Evolutionary conservation across 2,113 vertebrate species (phyloP), one percentile per base, ranked within the genome.

Genomic region (Hypomesus transpacificus): DNA sequence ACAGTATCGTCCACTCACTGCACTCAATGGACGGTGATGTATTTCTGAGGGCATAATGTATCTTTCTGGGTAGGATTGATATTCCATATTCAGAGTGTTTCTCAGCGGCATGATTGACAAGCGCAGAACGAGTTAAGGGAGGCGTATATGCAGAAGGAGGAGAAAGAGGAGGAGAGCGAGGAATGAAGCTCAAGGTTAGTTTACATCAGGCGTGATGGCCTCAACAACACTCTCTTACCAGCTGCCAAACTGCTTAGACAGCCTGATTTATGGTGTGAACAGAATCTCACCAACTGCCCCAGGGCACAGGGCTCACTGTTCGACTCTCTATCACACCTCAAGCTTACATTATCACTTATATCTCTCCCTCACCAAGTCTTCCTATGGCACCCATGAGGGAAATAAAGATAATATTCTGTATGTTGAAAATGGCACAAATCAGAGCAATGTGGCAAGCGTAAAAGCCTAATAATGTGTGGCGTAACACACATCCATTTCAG

Each of bases 201-300:
- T 65, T 67, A 76, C 67, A 85, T 81, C 83, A 78, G 69, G 50
- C 69, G 70, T 71, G 76, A 77, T n/a, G 66, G 39, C 52, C 66
- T 62, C 21, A 59, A 39, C 64, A 5, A 31, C 69, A 69, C 75
- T 71, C 66, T 66, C 68, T 73, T 64, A 70, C 73, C 46, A 21
- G 51, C 79, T 70, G 71, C 65, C 70, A 72, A 51, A 1, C 75
- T 50, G 28, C 68, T 70, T 59, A 20, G 39, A n/a, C n/a, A 13
- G 46, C 26, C 58, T 64, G 73, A 85, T 78, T 80, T 75, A 77
- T 80, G 53, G 79, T 17, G 22, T 31, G 61, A 73, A 75, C 16
- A 22, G 68, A 79, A 81, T 76, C 54, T 68, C 71, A 69, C 56
- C 52, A 21, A 74, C 61, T 75, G 61, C 21, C 65, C n/a, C n/a